Evolutionary conservation across 2,113 vertebrate species (phyloP).

Genomic region (Haemorhous mexicanus): DNA sequence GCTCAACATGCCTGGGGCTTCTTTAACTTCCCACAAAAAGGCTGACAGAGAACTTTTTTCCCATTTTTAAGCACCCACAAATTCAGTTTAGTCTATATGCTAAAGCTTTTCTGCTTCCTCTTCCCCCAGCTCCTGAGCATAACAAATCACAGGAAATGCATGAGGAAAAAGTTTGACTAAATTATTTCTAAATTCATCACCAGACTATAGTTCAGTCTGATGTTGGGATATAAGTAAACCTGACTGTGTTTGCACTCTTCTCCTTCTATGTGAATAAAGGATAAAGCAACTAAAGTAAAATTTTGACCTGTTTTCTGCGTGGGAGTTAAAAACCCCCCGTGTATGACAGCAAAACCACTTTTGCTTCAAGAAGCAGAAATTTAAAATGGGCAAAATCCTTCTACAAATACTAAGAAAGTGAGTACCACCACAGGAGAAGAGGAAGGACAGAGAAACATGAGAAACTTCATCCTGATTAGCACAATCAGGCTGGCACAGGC

Average conservation of each 20-base stretch:
- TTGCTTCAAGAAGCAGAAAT: neutral
- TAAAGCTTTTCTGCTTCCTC: neutral
- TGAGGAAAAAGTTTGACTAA: neutral
- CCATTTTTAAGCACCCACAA: neutral
- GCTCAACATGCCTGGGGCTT: conserved; percentile 9
- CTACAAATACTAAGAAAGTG: neutral
- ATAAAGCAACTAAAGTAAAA: neutral
- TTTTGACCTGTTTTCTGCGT: neutral
- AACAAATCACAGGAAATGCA: neutral
- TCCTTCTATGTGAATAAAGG: neutral
- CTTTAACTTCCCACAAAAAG: conserved; percentile 36
- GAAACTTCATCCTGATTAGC: neutral
- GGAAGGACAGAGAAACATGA: neutral
- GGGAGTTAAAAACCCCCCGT: neutral
- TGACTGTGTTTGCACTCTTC: neutral
- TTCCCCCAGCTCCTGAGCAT: neutral
- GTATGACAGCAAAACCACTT: neutral
- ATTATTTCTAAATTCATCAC: neutral
- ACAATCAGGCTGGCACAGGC: neutral
- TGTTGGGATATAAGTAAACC: neutral
- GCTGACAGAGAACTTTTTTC: conserved; percentile 27
- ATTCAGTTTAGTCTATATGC: neutral
- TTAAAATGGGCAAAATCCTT: neutral
- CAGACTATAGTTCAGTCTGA: neutral
- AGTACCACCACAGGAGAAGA: neutral